Evolutionary conservation across 2,888 invertebrate species (phyloP), one percentile per base, ranked within the genome.

Genomic region (Pristionchus mayeri): DNA sequence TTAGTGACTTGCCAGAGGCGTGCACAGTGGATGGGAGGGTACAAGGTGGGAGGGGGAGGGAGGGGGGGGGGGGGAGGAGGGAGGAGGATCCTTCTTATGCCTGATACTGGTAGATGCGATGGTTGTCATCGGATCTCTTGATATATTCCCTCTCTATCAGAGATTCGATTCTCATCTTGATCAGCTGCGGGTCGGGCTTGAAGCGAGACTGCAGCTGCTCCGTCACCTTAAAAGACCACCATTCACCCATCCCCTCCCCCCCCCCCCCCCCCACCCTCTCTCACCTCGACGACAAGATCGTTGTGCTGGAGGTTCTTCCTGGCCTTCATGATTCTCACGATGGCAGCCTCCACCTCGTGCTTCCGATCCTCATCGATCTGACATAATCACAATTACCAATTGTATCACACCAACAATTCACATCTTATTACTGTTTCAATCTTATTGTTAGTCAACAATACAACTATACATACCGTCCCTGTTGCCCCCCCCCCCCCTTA

Each of bases 151-250:
- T 95, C 94, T 99, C 99, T 94, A 99, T 99, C 93, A 99, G 95
- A 87, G 98, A 97, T 95, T 99, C 99, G 94, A 99, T 98, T 93
- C 99, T 96, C 94, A 98, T 98, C 95, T 99, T 99, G 93, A 99
- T 98, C 90, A 98, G 96, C 90, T 97, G 97, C 84, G 98, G 98
- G 91, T 97, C 97, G 88, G 99, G 98, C 94, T 98, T 95, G 95
- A 99, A 99, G 93, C 99, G 95, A 91, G 96, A 96, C 94, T 96
- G 97, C 91, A 99, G 94, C 94, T 98, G 98, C 93, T 98, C 97
- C 86, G 98, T 98, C 89, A 98, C 94, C 94, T 92, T 85, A 86
- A 24, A 16, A 75, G 9, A 4, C 27, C 54, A 57, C 18, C 82
- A 21, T 44, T 44, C 44, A 24, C 52, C 18, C 44, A 79, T 79